Conservation (phyloP, 2,888 invertebrate genomes). For the Acanthosepion pharaonis region DNA sequence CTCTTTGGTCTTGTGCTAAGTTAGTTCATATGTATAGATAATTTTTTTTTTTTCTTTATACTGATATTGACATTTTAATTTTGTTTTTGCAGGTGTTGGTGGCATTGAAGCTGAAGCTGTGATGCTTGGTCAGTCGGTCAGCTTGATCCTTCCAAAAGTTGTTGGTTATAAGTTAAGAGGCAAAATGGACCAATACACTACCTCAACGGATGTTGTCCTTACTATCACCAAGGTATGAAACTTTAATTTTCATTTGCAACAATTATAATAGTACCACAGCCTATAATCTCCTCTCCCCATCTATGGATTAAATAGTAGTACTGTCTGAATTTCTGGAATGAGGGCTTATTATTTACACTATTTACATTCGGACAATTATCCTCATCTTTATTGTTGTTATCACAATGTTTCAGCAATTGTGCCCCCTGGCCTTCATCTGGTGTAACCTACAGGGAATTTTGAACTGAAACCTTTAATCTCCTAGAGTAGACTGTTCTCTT, state of each 20-base stretch:
- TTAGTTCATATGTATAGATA: not conserved
- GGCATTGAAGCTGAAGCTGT: conserved; percentile 99
- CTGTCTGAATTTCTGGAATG: no score
- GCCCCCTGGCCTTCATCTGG: no score
- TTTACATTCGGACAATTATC: no score
- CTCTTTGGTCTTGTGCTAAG: no score
- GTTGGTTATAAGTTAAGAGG: conserved; percentile 93
- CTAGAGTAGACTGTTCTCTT: no score
- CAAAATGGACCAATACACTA: conserved; percentile 85
- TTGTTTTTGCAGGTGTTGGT: conserved; percentile 73
- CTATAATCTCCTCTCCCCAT: no score
- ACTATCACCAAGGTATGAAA: conserved; percentile 91
- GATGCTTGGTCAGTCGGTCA: conserved; percentile 97
- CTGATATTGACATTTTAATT: not conserved
- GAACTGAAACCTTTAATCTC: no score
- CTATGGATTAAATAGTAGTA: no score
- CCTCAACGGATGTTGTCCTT: conserved; percentile 96
- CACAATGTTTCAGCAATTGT: no score
- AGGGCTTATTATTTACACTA: no score
- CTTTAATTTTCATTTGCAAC: not conserved
- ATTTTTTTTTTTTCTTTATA: not conserved
- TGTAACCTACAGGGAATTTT: no score
- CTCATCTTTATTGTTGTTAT: no score
- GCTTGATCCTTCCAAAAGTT: conserved; percentile 95
- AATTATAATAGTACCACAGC: not conserved